phyloP scores from a whole-genome alignment of 2,888 invertebrate genomes.

The Idaea dimidiata region DNA sequence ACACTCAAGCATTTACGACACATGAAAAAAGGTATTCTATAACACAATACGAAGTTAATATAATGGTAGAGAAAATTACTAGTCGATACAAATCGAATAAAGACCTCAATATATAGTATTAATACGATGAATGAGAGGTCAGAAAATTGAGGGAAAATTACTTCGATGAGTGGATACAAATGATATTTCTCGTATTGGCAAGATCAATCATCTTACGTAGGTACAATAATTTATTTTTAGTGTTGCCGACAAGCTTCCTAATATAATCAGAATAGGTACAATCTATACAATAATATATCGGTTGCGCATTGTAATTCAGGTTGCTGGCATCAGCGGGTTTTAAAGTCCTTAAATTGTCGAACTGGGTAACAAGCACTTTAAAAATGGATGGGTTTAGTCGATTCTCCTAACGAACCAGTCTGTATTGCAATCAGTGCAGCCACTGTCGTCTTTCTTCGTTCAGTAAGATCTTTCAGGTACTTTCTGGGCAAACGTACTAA shows the following conservation, averaged over 20 bases:
- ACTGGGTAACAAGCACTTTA: too few species aligned
- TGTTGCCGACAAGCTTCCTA: background rate
- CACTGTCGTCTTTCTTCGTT: too few species aligned
- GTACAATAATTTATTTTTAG: background rate
- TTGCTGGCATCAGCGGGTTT: too few species aligned
- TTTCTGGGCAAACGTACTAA: too few species aligned
- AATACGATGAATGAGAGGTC: conserved; percentile 20
- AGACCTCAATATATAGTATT: conserved; percentile 9
- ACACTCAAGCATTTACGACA: background rate
- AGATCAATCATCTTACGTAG: conserved; percentile 11
- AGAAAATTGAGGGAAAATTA: conserved; percentile 24
- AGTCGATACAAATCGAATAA: conserved; percentile 18
- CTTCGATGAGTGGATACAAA: conserved; percentile 20
- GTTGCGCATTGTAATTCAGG: too few species aligned
- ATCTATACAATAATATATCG: too few species aligned
- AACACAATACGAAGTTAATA: background rate
- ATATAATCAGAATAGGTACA: background rate
- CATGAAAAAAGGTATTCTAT: conserved; percentile 1
- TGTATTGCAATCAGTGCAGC: too few species aligned
- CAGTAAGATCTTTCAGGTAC: too few species aligned
- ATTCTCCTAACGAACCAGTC: too few species aligned
- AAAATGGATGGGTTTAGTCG: too few species aligned
- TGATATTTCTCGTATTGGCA: conserved; percentile 16
- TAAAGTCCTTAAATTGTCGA: too few species aligned
- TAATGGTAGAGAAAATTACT: conserved; percentile 20